These are phyloP conservation scores for Lypha dubia DNA, from an alignment of 2,888 invertebrate genomes.

Conservation along the genomic window DNA sequence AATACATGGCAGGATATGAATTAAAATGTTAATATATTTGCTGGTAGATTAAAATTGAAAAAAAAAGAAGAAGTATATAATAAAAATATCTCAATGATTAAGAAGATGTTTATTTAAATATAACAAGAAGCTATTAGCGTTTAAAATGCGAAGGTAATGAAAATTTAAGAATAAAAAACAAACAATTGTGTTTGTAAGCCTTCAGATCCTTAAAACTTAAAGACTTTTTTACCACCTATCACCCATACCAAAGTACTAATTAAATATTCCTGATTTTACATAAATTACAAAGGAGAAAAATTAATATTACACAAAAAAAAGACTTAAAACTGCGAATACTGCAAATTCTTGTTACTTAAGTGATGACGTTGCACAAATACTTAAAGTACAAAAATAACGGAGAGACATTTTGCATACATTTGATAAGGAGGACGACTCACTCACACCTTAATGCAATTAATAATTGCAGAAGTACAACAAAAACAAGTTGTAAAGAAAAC, in stretches of 20 bases:
- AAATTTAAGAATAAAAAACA: neutral
- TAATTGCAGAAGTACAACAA: neutral
- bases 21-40: conserved; percentile 55
- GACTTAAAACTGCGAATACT: conserved; percentile 1
- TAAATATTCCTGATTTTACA: neutral
- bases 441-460: neutral
- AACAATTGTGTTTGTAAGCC: too few species aligned
- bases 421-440: too few species aligned
- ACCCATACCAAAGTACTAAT: too few species aligned
- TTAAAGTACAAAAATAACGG: neutral
- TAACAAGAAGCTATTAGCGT: neutral
- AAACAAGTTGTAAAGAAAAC: neutral
- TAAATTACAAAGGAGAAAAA: neutral
- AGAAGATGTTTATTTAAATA: conserved; percentile 1
- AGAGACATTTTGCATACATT: neutral
- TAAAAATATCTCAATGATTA: conserved; percentile 18
- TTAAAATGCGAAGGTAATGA: neutral
- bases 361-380: conserved; percentile 7
- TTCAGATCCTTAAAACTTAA: neutral
- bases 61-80: conserved; percentile 22
- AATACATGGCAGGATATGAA: conserved; percentile 53
- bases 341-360: conserved; percentile 11
- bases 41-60: conserved; percentile 36
- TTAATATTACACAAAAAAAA: conserved; percentile 21
- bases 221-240: neutral